Percentiles rank a stretch among this genome's conserved stretches.
Conservation (phyloP, 2,888 invertebrate species). For the Steinernema hermaphroditum region DNA sequence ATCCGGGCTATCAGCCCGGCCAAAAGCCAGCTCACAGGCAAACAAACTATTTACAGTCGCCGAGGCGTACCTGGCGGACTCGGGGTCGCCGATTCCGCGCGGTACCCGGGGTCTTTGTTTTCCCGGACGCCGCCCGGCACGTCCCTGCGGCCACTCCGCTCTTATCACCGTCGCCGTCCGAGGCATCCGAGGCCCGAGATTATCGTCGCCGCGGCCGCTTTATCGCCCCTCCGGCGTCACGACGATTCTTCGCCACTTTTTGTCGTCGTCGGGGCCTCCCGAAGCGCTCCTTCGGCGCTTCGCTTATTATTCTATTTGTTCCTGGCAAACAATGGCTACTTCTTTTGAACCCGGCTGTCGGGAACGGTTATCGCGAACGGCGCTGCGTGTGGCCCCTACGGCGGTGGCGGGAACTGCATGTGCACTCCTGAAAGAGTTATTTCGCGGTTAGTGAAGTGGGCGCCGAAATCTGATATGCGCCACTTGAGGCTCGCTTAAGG, state of each 20-base stretch:
- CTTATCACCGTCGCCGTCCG: conserved; percentile 20
- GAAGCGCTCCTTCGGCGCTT: conserved; percentile 11
- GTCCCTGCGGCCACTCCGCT: background rate
- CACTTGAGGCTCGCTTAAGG: conserved; percentile 15
- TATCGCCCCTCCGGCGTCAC: conserved; percentile 16
- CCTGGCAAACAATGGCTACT: conserved; percentile 26
- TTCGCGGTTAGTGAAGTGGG: conserved; percentile 2
- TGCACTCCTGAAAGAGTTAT: background rate
- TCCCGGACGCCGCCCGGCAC: background rate
- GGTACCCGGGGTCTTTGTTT: conserved; percentile 9
- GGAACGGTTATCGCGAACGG: conserved; percentile 18
- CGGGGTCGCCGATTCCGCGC: conserved; percentile 5
- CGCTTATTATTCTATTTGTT: conserved; percentile 29
- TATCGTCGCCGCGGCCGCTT: conserved; percentile 5
- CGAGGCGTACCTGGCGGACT: conserved; percentile 5
- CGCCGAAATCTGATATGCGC: conserved; percentile 26
- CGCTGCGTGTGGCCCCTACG: conserved; percentile 8
- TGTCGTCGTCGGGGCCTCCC: background rate
- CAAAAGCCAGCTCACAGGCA: too few relatives aligned
- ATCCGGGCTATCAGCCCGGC: too few relatives aligned
- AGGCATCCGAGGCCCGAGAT: conserved; percentile 1
- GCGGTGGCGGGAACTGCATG: background rate
- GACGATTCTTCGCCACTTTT: conserved; percentile 21
- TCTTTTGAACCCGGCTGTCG: conserved; percentile 27
- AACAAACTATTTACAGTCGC: conserved; percentile 30